Evolutionary conservation across 1,140 invertebrate genomes (phyloP).

Genomic region (Orussus abietinus): DNA sequence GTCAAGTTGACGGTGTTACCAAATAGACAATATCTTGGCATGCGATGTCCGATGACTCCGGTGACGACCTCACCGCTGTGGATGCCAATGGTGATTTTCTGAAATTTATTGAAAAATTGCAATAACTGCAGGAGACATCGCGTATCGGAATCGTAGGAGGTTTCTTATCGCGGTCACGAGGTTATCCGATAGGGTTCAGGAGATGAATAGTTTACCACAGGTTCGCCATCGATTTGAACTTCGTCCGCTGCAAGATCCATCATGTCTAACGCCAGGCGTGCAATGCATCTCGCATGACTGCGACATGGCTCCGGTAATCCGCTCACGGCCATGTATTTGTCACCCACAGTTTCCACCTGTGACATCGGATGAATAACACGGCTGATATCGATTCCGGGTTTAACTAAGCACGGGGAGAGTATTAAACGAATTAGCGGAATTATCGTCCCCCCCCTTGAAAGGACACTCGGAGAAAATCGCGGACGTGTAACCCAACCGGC

Average conservation of each 20-base stretch:
- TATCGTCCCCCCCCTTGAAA: no score
- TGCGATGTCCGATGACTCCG: slow-evolving; percentile 92
- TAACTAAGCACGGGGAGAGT: no score
- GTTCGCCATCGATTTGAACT: slow-evolving; percentile 79
- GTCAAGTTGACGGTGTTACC: slow-evolving; percentile 96
- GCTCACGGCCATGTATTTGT: slow-evolving; percentile 99
- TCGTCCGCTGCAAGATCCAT: slow-evolving; percentile 84
- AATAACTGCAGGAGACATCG: no score
- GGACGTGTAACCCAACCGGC: no score
- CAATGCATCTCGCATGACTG: slow-evolving; percentile 90
- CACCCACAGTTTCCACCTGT: slow-evolving; percentile 99
- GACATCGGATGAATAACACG: slow-evolving; percentile 7
- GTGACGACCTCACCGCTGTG: slow-evolving; percentile 95
- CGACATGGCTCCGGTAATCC: slow-evolving; percentile 90
- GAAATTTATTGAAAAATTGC: slow-evolving; percentile 27
- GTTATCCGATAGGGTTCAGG: no score
- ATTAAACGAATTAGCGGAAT: no score
- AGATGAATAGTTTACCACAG: no score
- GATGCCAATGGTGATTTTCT: slow-evolving; percentile 95
- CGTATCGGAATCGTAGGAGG: no score
- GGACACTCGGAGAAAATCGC: no score
- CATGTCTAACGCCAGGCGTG: slow-evolving; percentile 88
- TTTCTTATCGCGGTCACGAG: no score
- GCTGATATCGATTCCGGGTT: slow-evolving; percentile 7
- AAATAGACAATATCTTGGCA: slow-evolving; percentile 96